Conservation (phyloP, 1,140 invertebrate genomes). For the Odontomachus brunneus region DNA sequence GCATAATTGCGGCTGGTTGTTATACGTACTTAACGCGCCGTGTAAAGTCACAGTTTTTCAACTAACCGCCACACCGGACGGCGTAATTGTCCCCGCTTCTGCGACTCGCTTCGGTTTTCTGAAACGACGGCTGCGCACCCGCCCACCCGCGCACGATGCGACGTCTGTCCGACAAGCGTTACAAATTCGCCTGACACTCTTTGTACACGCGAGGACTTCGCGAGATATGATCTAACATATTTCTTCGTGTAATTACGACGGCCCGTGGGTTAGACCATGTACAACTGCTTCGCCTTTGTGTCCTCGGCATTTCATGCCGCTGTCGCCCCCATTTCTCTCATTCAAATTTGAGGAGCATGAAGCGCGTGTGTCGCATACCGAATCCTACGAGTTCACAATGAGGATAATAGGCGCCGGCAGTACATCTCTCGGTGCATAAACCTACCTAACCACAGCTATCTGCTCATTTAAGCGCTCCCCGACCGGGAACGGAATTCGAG, state of each 20-base stretch:
- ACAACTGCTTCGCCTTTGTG: constrained; percentile 16
- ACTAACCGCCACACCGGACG: constrained; percentile 73
- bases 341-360: not conserved
- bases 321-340: constrained; percentile 6
- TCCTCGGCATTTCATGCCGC: not conserved
- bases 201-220: constrained; percentile 46
- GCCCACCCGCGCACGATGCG: constrained; percentile 10
- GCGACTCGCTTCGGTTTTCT: constrained; percentile 40
- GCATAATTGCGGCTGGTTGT: constrained; percentile 81
- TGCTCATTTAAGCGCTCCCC: not conserved
- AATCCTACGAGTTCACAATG: not conserved
- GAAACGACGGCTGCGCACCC: constrained; percentile 28
- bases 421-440: not conserved
- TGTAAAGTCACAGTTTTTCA: constrained; percentile 82
- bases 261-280: constrained; percentile 16
- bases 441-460: not conserved
- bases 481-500: no score
- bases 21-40: constrained; percentile 79
- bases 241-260: constrained; percentile 55
- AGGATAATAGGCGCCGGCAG: not conserved
- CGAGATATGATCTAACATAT: constrained; percentile 55
- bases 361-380: not conserved
- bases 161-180: constrained; percentile 57
- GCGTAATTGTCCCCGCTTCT: constrained; percentile 76
- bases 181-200: constrained; percentile 58